These are phyloP conservation scores for Sebastes cheni DNA, from an alignment of 2,797 vertebrate species.

Conservation along the genomic window DNA sequence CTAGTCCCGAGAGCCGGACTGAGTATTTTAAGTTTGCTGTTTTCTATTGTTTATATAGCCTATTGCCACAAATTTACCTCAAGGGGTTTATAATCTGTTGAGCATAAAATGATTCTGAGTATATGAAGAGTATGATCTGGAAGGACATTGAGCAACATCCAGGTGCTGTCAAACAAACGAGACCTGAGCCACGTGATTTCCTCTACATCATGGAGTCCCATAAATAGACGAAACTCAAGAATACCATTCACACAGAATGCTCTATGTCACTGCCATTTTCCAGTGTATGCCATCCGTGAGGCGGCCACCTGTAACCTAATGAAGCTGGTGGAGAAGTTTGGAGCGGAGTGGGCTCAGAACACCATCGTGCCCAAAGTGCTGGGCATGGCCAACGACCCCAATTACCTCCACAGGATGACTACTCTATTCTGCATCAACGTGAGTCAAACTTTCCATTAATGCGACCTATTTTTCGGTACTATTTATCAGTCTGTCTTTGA, in stretches of 20 bases:
- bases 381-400: constrained; percentile 92
- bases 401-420: constrained; percentile 95
- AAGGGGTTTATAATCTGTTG: not conserved
- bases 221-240: not conserved
- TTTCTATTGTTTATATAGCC: not conserved
- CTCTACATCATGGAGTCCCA: not conserved
- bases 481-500: not conserved
- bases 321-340: constrained; percentile 94
- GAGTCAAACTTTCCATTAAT: constrained; percentile 61
- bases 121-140: not conserved
- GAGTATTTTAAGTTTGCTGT: too few relatives aligned
- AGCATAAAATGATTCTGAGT: not conserved
- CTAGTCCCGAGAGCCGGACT: too few relatives aligned
- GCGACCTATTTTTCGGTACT: not conserved
- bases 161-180: not conserved
- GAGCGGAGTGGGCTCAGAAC: constrained; percentile 92
- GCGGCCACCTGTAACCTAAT: constrained; percentile 92
- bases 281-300: constrained; percentile 92
- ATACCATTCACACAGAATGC: not conserved
- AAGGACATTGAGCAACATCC: not conserved
- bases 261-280: not conserved
- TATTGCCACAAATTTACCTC: not conserved
- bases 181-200: not conserved
- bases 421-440: constrained; percentile 95
- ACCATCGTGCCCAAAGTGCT: constrained; percentile 93